phyloP scores from a whole-genome alignment of 2,888 invertebrate species.

The Apotomis turbidana region DNA sequence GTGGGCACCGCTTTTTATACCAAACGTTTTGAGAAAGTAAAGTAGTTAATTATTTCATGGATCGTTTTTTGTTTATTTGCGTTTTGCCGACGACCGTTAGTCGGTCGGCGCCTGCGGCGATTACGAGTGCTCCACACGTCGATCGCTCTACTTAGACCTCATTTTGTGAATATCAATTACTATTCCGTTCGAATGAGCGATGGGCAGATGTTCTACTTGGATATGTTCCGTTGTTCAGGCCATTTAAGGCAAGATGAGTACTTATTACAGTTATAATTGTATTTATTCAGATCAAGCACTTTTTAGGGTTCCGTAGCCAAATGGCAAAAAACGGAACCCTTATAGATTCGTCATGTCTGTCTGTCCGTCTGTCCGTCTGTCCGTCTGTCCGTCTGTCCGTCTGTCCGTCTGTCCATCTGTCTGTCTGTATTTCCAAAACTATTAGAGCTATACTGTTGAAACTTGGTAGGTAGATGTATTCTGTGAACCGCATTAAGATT shows the following conservation, averaged over 20 bases:
- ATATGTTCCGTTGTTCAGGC: slow-evolving; percentile 17
- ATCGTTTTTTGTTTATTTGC: slow-evolving; percentile 40
- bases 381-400: too few relatives aligned
- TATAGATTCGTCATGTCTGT: too few relatives aligned
- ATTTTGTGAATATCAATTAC: slow-evolving; percentile 42
- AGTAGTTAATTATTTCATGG: slow-evolving; percentile 43
- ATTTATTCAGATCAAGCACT: slow-evolving; percentile 3
- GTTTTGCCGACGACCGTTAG: slow-evolving; percentile 65
- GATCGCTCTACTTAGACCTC: slow-evolving; percentile 42
- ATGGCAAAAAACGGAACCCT: too few relatives aligned
- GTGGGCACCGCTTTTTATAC: slow-evolving; percentile 31
- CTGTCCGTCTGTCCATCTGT: too few relatives aligned
- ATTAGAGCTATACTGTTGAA: too few relatives aligned
- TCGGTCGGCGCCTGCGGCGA: slow-evolving; percentile 53
- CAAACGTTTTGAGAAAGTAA: slow-evolving; percentile 34
- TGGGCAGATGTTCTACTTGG: slow-evolving; percentile 10
- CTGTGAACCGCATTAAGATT: too few relatives aligned
- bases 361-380: too few relatives aligned
- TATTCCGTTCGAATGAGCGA: slow-evolving; percentile 30
- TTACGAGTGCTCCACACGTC: slow-evolving; percentile 49
- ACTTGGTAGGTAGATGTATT: too few relatives aligned
- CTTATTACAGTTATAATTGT: slow-evolving; percentile 7
- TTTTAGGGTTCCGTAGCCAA: too few relatives aligned
- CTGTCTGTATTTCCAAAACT: too few relatives aligned
- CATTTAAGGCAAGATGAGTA: slow-evolving; percentile 13